Evolutionary conservation across 2,113 vertebrate genomes (phyloP), one percentile per base, ranked within the genome.

Genomic region (Eublepharis macularius): DNA sequence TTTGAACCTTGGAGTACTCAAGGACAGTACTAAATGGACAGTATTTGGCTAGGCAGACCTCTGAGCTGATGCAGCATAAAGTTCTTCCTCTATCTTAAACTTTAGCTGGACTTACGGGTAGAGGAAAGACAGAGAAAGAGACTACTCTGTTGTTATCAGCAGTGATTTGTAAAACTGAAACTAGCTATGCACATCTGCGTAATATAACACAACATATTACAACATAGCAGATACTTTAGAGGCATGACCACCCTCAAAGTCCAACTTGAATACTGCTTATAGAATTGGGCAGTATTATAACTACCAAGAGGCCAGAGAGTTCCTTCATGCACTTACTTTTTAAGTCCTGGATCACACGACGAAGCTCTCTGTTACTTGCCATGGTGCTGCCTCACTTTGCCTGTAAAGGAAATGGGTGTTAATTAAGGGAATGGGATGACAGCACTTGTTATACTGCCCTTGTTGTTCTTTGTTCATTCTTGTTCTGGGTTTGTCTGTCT

Each of bases 321-420:
- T n/a, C 68, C 34, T 16, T 11, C 74, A 21, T 36, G 60, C 32
- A 91, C 95, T 96, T 93, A 96, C 96, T 91, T 90, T 95, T 92
- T 89, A 97, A 87, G 81, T 96, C 94, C 74, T 86, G 92, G 90
- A 93, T 93, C 80, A 96, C 13, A 10, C 89, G 92, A 32, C 86
- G 92, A 84, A 92, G 47, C 34, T 91, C 88, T n/a, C 49, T 79
- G 0, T 95, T 75, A 26, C 84, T 80, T 0, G 93, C 92, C 96
- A 96, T 97, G 81, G 45, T 74, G 84, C 57, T 66, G 34, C 41
- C 34, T 65, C 43, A 65, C 29, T 43, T 41, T 32, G 74, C 70
- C 66, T 60, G 79, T 70, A 84, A 78, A 41, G 10, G n/a, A 0
- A 45, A 70, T 17, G 43, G 26, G 54, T 90, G 88, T 43, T 60